These are phyloP conservation scores for Euschistus heros DNA, from an alignment of 1,140 invertebrate genomes.

Conservation along the genomic window DNA sequence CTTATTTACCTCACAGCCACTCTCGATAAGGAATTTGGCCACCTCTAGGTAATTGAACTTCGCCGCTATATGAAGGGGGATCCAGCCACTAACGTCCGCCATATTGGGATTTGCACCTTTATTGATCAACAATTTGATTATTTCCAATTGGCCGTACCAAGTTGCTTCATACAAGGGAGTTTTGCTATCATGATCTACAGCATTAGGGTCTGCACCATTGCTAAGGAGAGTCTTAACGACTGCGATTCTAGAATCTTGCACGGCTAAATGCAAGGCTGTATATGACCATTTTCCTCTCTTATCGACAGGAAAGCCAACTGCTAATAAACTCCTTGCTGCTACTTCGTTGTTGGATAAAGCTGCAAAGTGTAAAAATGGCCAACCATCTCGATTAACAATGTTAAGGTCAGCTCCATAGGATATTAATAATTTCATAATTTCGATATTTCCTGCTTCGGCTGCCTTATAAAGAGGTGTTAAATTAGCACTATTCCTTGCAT, in stretches of 20 bases:
- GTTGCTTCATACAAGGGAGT: background rate
- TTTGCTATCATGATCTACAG: background rate
- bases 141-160: background rate
- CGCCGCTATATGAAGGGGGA: background rate
- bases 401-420: background rate
- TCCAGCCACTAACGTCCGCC: background rate
- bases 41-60: background rate
- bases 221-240: background rate
- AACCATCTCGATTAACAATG: background rate
- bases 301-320: background rate
- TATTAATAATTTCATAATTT: background rate
- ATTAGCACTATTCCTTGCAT: background rate
- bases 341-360: background rate
- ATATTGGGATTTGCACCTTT: background rate
- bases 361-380: background rate
- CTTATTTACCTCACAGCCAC: background rate
- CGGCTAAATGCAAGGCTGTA: background rate
- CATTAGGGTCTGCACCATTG: background rate
- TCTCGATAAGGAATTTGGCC: background rate
- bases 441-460: background rate
- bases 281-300: background rate
- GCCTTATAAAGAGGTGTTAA: background rate
- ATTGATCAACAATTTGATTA: background rate
- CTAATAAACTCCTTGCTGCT: background rate
- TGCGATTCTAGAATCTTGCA: background rate